phyloP scores from a whole-genome alignment of 2,888 invertebrate species.

The Amphipyra tragopoginis region DNA sequence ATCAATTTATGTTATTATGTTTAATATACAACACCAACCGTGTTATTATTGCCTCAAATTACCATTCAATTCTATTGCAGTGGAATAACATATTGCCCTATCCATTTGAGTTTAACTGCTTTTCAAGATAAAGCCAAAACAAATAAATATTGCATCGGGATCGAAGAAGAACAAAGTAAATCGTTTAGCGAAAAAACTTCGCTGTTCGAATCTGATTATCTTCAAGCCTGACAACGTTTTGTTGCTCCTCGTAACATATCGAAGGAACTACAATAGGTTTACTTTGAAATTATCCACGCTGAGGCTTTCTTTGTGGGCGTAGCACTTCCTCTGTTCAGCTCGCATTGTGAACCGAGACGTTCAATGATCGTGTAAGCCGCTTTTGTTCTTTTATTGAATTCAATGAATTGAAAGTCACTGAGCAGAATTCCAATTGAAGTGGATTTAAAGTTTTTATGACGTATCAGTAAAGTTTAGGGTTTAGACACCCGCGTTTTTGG shows the following conservation, averaged over 20 bases:
- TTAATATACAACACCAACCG: constrained; percentile 13
- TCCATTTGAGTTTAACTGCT: constrained; percentile 14
- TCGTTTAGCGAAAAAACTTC: constrained; percentile 15
- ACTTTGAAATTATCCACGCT: constrained; percentile 30
- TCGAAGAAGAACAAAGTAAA: constrained; percentile 17
- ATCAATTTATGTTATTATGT: constrained; percentile 13
- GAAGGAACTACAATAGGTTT: constrained; percentile 16
- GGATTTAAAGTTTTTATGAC: constrained; percentile 47
- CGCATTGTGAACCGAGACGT: constrained; percentile 35
- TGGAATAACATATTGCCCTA: constrained; percentile 8
- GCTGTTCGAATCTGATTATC: constrained; percentile 28
- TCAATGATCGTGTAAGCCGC: constrained; percentile 37
- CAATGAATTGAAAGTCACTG: constrained; percentile 7
- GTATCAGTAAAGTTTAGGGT: constrained; percentile 39
- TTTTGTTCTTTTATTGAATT: constrained; percentile 48
- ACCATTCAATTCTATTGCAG: constrained; percentile 21
- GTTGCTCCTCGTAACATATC: constrained; percentile 5
- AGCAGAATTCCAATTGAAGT: constrained; percentile 34
- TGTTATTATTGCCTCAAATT: constrained; percentile 9
- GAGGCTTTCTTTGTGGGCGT: constrained; percentile 31
- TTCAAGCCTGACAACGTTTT: constrained; percentile 22
- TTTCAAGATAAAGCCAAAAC: constrained; percentile 18
- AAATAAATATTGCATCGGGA: constrained; percentile 8
- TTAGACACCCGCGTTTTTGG: constrained; percentile 32
- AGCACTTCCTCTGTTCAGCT: constrained; percentile 31